These are phyloP conservation scores for Tenthredo distinguenda DNA, from an alignment of 2,888 invertebrate species.

Conservation along the genomic window DNA sequence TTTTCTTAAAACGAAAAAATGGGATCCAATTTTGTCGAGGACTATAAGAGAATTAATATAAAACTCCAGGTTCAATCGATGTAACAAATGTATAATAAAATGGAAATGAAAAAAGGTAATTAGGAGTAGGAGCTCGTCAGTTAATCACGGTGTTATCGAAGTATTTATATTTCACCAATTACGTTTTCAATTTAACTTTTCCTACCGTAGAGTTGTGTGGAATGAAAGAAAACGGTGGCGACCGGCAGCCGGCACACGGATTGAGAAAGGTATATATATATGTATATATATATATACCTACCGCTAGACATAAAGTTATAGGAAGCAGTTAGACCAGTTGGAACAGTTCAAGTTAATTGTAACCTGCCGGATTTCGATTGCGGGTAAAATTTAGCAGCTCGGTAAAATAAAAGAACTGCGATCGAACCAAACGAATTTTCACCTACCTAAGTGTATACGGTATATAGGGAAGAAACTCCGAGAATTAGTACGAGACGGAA, in stretches of 20 bases:
- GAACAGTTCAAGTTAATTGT: conserved; percentile 47
- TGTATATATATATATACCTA: background rate
- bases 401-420: conserved; percentile 26
- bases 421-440: conserved; percentile 37
- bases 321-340: conserved; percentile 45
- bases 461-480: conserved; percentile 10
- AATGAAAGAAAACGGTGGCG: conserved; percentile 12
- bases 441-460: background rate
- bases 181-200: conserved; percentile 47
- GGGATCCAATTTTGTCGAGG: too few species aligned
- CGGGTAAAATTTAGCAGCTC: conserved; percentile 42
- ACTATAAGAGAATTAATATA: too few species aligned
- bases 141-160: conserved; percentile 11
- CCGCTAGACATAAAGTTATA: conserved; percentile 25
- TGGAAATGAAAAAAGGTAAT: background rate
- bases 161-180: conserved; percentile 36
- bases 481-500: conserved; percentile 17
- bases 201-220: background rate
- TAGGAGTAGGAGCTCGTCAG: background rate
- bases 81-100: too few species aligned
- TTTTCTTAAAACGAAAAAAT: too few species aligned
- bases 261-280: background rate
- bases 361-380: conserved; percentile 46
- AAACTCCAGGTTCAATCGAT: background rate
- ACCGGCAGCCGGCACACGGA: conserved; percentile 35